Evolutionary conservation across 2,888 invertebrate species (phyloP).

Genomic region (Drosophila mayaguana): DNA sequence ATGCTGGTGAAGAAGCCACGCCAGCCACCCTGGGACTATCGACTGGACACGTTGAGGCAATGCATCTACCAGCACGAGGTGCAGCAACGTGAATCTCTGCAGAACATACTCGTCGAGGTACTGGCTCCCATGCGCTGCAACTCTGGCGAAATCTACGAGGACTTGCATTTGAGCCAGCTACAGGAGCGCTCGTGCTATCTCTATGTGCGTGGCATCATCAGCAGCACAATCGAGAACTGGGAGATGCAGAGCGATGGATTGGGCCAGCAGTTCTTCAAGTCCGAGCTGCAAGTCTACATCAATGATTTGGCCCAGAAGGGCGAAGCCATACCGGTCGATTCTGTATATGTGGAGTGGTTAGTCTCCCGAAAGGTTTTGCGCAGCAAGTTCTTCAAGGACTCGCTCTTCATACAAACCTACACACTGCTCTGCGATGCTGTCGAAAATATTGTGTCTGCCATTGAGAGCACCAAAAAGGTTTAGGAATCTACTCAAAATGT

Average conservation of each 20-base stretch:
- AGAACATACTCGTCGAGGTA: constrained; percentile 38
- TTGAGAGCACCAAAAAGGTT: constrained; percentile 67
- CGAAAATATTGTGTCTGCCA: constrained; percentile 80
- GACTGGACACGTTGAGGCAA: constrained; percentile 35
- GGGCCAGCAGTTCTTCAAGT: constrained; percentile 64
- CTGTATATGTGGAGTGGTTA: constrained; percentile 14
- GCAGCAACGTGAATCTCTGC: constrained; percentile 35
- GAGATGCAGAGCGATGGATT: constrained; percentile 53
- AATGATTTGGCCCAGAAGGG: constrained; percentile 11
- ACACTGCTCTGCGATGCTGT: constrained; percentile 69
- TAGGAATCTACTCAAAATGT: background rate
- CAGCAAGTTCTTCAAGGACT: constrained; percentile 71
- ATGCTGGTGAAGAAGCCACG: constrained; percentile 62
- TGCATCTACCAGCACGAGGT: constrained; percentile 32
- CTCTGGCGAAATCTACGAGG: constrained; percentile 20
- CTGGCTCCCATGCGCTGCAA: constrained; percentile 50
- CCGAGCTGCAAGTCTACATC: constrained; percentile 51
- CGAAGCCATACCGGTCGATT: constrained; percentile 11
- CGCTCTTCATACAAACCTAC: constrained; percentile 80
- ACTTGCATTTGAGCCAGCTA: constrained; percentile 39
- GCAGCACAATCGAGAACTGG: constrained; percentile 74
- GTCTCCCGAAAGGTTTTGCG: constrained; percentile 45
- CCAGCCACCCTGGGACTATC: constrained; percentile 60
- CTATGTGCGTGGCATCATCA: constrained; percentile 72
- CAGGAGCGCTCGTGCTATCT: constrained; percentile 61